A percentile compares a stretch with the other conserved stretches of the same genome.
Evolutionary conservation across 2,888 invertebrate genomes (phyloP).

Genomic region (Heliconius ethilla): DNA sequence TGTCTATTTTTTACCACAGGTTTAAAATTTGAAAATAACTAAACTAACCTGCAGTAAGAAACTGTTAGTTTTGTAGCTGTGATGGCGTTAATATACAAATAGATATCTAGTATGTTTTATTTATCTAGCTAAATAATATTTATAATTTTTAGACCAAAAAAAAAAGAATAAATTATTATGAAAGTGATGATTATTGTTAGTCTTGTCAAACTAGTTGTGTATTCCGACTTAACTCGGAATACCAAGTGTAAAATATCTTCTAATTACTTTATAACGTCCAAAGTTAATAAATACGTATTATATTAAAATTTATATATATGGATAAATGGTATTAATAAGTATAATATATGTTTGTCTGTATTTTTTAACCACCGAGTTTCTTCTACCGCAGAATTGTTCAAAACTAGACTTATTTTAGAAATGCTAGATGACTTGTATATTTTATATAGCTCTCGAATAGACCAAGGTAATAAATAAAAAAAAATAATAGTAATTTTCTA

Average conservation of each 20-base stretch:
- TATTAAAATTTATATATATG: background rate
- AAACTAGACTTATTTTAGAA: conserved; percentile 9
- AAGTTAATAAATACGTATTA: background rate
- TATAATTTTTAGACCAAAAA: no score
- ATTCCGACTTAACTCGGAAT: background rate
- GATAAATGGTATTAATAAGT: background rate
- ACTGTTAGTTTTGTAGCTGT: no score
- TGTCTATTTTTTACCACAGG: no score
- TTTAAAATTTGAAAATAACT: no score
- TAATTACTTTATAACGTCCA: background rate
- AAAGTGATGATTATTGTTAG: no score
- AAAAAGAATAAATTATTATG: no score
- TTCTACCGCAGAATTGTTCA: conserved; percentile 27
- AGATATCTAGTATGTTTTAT: no score
- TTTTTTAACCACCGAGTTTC: conserved; percentile 28
- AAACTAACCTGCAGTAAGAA: no score
- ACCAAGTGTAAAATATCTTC: background rate
- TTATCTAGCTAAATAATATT: no score
- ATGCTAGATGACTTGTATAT: background rate
- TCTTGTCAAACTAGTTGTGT: no score
- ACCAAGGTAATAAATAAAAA: background rate
- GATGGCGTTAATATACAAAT: no score
- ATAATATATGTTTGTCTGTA: conserved; percentile 5
- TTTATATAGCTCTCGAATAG: background rate
- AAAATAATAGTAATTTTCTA: background rate